phyloP scores from a whole-genome alignment of 35 echinoderm and acorn worm species.

The Ophioderma brevispina region DNA sequence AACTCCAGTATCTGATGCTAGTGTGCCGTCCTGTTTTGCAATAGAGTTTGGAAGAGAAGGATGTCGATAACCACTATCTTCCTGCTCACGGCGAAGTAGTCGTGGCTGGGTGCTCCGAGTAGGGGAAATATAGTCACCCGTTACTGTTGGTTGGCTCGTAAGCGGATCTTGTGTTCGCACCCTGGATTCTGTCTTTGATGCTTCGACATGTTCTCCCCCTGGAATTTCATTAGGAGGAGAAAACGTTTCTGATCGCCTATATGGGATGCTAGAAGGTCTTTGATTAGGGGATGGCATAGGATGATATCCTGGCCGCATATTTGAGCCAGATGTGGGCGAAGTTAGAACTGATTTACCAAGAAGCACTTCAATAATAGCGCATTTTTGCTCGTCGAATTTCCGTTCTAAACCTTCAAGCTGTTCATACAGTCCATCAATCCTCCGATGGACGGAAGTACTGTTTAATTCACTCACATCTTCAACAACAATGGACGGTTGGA shows the following conservation, averaged over 20 bases:
- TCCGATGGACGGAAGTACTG: conserved; percentile 46
- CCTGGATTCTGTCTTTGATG: not conserved
- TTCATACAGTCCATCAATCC: conserved; percentile 78
- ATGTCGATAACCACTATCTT: not conserved
- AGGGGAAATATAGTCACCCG: not conserved
- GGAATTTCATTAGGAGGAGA: not conserved
- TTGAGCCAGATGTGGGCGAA: not conserved
- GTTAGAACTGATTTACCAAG: not conserved
- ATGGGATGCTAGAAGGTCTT: not conserved
- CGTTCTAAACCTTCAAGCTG: conserved; percentile 73
- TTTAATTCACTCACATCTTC: conserved; percentile 2
- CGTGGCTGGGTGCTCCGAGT: not conserved
- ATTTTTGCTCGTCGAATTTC: conserved; percentile 79
- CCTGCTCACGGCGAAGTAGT: not conserved
- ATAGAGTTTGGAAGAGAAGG: not conserved
- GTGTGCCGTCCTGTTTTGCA: not conserved
- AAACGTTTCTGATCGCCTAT: not conserved
- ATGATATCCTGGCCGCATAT: not conserved
- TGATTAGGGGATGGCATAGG: not conserved
- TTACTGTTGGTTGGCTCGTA: not conserved
- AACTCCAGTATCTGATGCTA: conserved; percentile 1
- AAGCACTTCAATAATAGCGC: conserved; percentile 67
- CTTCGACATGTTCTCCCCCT: not conserved
- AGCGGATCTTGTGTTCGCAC: not conserved
- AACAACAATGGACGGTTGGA: conserved; percentile 26